A percentile compares a stretch with the other conserved stretches of the same genome.
Evolutionary conservation across 2,113 vertebrate genomes (phyloP).

Genomic region (Cichladusa arquata): DNA sequence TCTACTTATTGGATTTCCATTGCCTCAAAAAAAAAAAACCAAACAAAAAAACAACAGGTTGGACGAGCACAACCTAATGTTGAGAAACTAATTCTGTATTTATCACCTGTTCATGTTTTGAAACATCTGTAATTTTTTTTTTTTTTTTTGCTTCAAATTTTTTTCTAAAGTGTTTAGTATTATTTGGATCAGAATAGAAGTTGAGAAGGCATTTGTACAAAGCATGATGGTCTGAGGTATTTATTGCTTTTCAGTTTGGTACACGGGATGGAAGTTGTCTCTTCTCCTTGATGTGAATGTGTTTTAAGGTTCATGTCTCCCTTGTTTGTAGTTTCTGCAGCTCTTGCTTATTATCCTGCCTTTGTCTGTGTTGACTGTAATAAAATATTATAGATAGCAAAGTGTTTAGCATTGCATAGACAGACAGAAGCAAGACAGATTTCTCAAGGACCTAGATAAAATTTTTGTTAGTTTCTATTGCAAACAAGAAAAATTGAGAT

Average conservation of each 20-base stretch:
- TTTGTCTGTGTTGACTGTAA: neutral
- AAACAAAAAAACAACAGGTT: neutral
- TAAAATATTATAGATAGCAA: neutral
- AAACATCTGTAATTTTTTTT: neutral
- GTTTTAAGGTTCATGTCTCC: neutral
- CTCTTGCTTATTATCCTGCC: neutral
- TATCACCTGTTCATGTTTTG: neutral
- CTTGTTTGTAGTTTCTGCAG: neutral
- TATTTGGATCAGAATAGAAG: neutral
- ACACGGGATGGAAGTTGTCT: neutral
- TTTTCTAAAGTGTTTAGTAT: neutral
- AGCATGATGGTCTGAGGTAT: neutral
- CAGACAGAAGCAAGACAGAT: neutral
- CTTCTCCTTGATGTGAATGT: neutral
- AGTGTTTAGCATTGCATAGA: neutral
- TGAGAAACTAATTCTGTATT: neutral
- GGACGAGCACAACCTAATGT: neutral
- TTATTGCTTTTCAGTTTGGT: neutral
- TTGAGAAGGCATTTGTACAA: neutral
- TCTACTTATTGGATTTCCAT: neutral
- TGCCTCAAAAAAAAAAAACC: neutral
- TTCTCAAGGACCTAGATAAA: neutral
- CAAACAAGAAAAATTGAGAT: neutral
- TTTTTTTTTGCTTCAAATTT: neutral
- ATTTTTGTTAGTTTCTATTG: neutral